phyloP scores from a whole-genome alignment of 2,888 invertebrate genomes.

The Leucoma salicis region DNA sequence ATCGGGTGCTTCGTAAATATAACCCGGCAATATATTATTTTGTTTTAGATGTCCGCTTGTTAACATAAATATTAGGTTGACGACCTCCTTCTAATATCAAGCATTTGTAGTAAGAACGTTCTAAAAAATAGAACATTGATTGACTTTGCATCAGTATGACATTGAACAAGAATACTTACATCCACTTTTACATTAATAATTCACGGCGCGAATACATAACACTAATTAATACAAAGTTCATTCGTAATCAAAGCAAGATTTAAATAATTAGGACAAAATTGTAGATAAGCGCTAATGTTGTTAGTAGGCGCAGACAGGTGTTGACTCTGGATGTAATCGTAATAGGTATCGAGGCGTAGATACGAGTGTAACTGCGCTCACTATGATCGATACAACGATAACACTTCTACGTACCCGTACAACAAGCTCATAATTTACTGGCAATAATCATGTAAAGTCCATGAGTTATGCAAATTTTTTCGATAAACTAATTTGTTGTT shows the following conservation, averaged over 20 bases:
- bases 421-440: constrained; percentile 1
- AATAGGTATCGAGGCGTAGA: constrained; percentile 9
- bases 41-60: constrained; percentile 14
- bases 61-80: constrained; percentile 12
- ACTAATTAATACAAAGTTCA: too few species aligned
- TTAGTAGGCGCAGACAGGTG: constrained; percentile 12
- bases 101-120: too few species aligned
- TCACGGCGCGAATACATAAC: too few species aligned
- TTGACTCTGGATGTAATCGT: constrained; percentile 8
- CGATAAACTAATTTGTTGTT: constrained; percentile 16
- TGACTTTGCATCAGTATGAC: too few species aligned
- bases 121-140: too few species aligned
- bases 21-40: constrained; percentile 12
- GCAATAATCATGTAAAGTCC: not conserved
- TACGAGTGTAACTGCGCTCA: constrained; percentile 2
- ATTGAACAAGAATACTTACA: too few species aligned
- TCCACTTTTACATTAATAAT: too few species aligned
- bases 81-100: constrained; percentile 19
- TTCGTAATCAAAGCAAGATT: too few species aligned
- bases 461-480: constrained; percentile 11
- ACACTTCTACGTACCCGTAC: too few species aligned
- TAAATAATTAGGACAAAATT: too few species aligned
- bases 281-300: too few species aligned
- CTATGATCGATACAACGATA: too few species aligned
- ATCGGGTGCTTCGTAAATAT: not conserved